Evolutionary conservation across 2,888 invertebrate species (phyloP), one percentile per base, ranked within the genome.

Genomic region (Prionchulus punctatus): DNA sequence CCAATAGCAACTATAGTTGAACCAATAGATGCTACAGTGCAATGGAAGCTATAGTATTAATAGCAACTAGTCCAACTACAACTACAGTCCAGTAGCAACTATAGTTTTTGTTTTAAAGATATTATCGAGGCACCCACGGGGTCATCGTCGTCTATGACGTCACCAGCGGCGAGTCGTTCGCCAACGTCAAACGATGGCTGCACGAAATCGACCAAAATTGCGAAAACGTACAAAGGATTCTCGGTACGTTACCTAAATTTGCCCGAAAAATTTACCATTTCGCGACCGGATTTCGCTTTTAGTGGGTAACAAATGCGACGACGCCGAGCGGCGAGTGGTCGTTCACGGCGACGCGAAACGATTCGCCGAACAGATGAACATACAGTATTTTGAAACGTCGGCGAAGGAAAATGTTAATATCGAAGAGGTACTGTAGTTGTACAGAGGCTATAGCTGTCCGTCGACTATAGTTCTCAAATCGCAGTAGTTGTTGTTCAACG

Each of bases 81-180:
- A n/a, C n/a, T n/a, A n/a, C n/a, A n/a, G n/a, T n/a, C 15, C 3
- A 49, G 47, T 59, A 52, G 31, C 42, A 27, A 3, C 43, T 12
- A 23, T 54, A 27, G 57, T 53, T 26, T 58, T 55, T 54, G 52
- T 54, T 56, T 65, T 66, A 1, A 67, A 82, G 82, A 60, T 90
- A 98, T 75, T 98, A 98, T 74, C 80, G 98, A 70, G 98, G 98
- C 56, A 98, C 98, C 51, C 96, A 98, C 75, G 98, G 98, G 60
- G 98, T 99, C 60, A 91, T 99, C 70, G 92, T 98, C 50, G 98
- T 99, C 18, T 98, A 98, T 76, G 98, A 99, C 79, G 96, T 98
- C 54, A 90, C 89, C 60, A 92, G 87, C 74, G 96, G 94, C 45
- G 96, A 98, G 73, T 91, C 94, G 53, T 98, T 99, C 77, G 92